These are phyloP conservation scores for Squalus acanthias DNA, from an alignment of 2,797 vertebrate genomes.

Conservation along the genomic window DNA sequence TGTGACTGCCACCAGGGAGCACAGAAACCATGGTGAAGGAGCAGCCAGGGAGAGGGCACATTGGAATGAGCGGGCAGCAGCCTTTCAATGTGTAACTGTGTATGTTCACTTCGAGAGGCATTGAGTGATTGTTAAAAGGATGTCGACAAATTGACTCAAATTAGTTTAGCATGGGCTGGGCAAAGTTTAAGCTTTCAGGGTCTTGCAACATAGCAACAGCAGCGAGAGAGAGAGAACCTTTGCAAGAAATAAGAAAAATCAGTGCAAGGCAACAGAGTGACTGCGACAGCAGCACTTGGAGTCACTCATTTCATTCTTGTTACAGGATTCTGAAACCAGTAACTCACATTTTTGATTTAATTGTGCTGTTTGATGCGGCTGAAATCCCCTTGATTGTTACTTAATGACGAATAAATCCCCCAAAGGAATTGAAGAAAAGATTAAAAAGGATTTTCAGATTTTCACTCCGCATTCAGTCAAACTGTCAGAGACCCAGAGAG, in stretches of 20 bases:
- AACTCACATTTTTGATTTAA: slow-evolving; percentile 42
- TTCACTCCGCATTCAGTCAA: slow-evolving; percentile 62
- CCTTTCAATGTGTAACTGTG: slow-evolving; percentile 60
- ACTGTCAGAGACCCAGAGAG: slow-evolving; percentile 59
- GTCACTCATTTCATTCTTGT: not conserved
- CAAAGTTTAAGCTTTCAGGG: slow-evolving; percentile 63
- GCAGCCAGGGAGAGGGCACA: slow-evolving; percentile 54
- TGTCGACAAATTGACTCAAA: slow-evolving; percentile 77
- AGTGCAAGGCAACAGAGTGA: too few species aligned
- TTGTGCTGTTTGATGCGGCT: slow-evolving; percentile 54
- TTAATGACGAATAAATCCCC: slow-evolving; percentile 71
- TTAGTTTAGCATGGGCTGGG: slow-evolving; percentile 67
- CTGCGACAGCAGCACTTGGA: not conserved
- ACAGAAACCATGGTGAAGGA: slow-evolving; percentile 73
- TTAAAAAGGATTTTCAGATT: slow-evolving; percentile 68
- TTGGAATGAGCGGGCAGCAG: slow-evolving; percentile 61
- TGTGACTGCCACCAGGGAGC: slow-evolving; percentile 69
- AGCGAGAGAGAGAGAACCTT: slow-evolving; percentile 35
- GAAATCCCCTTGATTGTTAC: slow-evolving; percentile 56
- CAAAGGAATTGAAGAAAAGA: slow-evolving; percentile 62
- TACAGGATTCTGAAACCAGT: not conserved
- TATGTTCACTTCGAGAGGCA: slow-evolving; percentile 55
- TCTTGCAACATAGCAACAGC: slow-evolving; percentile 63
- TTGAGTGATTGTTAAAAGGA: slow-evolving; percentile 62
- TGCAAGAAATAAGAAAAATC: not conserved